Base-by-base conservation (phyloP, 2,113 vertebrate genomes). In the Serilophus lunatus region DNA sequence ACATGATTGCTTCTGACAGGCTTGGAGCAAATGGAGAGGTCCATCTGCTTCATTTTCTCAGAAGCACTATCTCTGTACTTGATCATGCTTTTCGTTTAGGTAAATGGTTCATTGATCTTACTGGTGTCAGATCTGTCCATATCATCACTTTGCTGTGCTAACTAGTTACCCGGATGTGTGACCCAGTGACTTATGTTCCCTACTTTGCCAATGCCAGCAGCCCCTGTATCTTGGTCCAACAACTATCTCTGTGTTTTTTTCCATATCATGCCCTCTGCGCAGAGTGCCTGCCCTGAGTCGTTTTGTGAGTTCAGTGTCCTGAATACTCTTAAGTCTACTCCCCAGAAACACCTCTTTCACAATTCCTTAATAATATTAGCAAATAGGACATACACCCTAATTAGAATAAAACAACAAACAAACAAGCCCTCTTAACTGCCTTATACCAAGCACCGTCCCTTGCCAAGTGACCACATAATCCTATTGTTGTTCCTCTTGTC, bases 401-500 rank as follows among this genome's bases (percentile, higher is more conserved):
- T 88, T 81, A 95, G 82, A 94, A 95, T 95, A 95, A 92, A 91
- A 79, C 12, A 95, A 88, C 74, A 95, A 95, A 95, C 70, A 94
- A 95, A 86, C 57, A 64, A 83, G 25, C 12, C 29, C 63, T 84
- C 69, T 89, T 76, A 89, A 81, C 72, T 79, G 29, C 59, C 14
- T 80, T 92, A 74, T 33, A 74, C 22, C 24, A 86, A 86, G 82
- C 51, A 81, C 35, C 18, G 11, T 61, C 59, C 63, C 42, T 90
- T 90, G 82, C 33, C 82, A 85, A 90, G 75, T 83, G 82, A 91
- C 87, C 91, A 92, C 71, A 88, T 93, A 91, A 93, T 83, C 79
- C 90, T 49, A 77, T 51, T 94, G 75, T 63, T 91, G 70, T 68
- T 95, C 66, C 71, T 91, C 8, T 80, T 82, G 63, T 90, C 82